Base-by-base conservation (phyloP, 2,888 invertebrate species). In the Drosophila sordidapex region DNA sequence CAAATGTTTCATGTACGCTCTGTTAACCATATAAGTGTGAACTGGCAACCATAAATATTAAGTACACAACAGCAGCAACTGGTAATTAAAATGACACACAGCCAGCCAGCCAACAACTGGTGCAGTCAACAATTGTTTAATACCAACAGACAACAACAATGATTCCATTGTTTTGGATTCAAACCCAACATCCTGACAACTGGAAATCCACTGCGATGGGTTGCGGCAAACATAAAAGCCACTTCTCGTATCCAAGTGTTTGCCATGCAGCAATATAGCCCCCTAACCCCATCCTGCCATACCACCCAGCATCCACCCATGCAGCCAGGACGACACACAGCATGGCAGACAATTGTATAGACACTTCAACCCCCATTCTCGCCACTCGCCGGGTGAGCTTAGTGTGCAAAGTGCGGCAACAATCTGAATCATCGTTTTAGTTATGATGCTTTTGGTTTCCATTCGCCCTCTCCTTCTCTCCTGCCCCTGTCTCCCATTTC, bases 1-100 rank as follows among this genome's bases (percentile, higher is more conserved):
- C n/a, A 51, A n/a, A 48, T 25, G 25, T 8, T 15, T 25, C 25
- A 4, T 25, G 15, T 46, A 4, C 4, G 8, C 46, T 25, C 15
- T 46, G 25, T 27, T 48, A 38, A 40, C 10, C 49, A 65, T 49
- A 40, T 38, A 38, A 29, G 15, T 56, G 40, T 27, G 15, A 46
- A 36, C 40, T 53, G 49, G 25, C 38, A 57, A 52, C 54, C 66
- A 87, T 81, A 83, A 68, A 83, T 77, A 66, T 62, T 65, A 63
- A 48, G 59, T 96, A 63, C 95, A 95, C 87, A 31, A 94, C 97
- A 89, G 94, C 98, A 82, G 98, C 98, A 93, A 98, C 98, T 92
- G 98, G 98, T 90, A 98, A 98, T 15, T 81, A 81, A 74, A 75
- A 79, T 51, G 68, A 56, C 38, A 68, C 72, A 63, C 18, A 56